Evolutionary conservation across 2,797 vertebrate genomes (phyloP), one percentile per base, ranked within the genome.

Genomic region (Anguilla anguilla): DNA sequence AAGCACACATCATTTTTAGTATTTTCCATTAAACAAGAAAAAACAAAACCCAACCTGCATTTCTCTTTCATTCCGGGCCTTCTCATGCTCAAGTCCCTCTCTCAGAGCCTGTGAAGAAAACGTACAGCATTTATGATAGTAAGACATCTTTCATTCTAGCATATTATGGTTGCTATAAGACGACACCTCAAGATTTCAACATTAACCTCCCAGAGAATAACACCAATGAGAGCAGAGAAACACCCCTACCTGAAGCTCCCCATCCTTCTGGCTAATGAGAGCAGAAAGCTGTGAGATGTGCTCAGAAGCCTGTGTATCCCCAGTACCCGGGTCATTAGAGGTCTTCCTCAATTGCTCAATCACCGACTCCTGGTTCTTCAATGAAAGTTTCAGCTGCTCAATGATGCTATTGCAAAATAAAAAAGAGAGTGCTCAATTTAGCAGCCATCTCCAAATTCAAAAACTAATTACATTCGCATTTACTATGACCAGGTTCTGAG

Each of bases 331-430:
- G 25, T 94, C 94, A n/a, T 87, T 53, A 61, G 89, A 90, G 90
- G 94, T 94, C 86, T 91, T 95, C 93, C 92, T 88, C 5, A 97
- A 95, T 90, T 95, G 94, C 88, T 95, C 95, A 91, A 97, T 96
- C 90, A 94, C 53, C 90, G 95, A 95, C 89, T 98, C 97, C 94
- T 97, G 97, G 88, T 91, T 96, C 93, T 96, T 96, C 92, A 98
- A 86, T 67, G 95, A 95, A 85, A 94, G 91, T 91, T 91, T 96
- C 91, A 99, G 96, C 89, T 97, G 95, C 91, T 97, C 95, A 85
- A 98, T 97, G 89, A 97, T 91, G 86, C 98, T 99, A 92, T 84
- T 92, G 92, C 90, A 91, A 90, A 79, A 2, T 90, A 53, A 53
- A 53, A 53, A 10, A 53, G 93, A 55, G 11, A 55, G 84, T 74